Base-by-base conservation (phyloP, 2,888 invertebrate genomes). In the Melieria omissa region DNA sequence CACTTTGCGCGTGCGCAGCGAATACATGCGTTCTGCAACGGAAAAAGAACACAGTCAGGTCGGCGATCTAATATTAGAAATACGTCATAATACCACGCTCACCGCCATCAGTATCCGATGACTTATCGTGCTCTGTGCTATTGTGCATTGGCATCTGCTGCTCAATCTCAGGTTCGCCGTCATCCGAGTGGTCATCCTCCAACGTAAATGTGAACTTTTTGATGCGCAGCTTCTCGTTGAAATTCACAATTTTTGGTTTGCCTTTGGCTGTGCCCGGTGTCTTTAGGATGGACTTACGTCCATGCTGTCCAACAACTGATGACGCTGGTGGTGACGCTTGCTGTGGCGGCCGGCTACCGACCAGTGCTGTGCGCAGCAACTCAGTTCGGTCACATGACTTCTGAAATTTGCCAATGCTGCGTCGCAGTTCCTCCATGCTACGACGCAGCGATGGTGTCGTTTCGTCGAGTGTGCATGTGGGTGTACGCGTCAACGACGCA, bases 201-300 rank as follows among this genome's bases (percentile, higher is more conserved):
- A 79, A 65, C 0, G 81, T 79, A 65, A 85, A 85, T 60, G 82
- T 76, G 46, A 83, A 81, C 1, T 79, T 80, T 10, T 83, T 82
- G 5, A 83, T 80, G 12, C 77, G 77, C n/a, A 84, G 78, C 63
- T 83, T 79, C 46, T 84, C 81, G 69, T 83, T 83, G 65, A 86
- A 86, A 12, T 81, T 66, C 9, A 86, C 84, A 47, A 78, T 81
- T 5, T 78, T 81, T 4, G 73, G 72, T 4, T 55, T 80, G 2
- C 77, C 79, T 75, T 63, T 78, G 0, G 75, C 74, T 0, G 84
- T 82, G 1, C 84, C 86, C 0, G 86, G 86, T 0, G 86, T 86
- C 71, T 85, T 86, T 0, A 86, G 68, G 29, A 86, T 86, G 0
- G 85, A 84, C 67, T 81, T 80, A 1, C 81, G 79, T 4, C 71